phyloP scores from a whole-genome alignment of 1,140 invertebrate species.

The Macrotrachela quadricornifera region DNA sequence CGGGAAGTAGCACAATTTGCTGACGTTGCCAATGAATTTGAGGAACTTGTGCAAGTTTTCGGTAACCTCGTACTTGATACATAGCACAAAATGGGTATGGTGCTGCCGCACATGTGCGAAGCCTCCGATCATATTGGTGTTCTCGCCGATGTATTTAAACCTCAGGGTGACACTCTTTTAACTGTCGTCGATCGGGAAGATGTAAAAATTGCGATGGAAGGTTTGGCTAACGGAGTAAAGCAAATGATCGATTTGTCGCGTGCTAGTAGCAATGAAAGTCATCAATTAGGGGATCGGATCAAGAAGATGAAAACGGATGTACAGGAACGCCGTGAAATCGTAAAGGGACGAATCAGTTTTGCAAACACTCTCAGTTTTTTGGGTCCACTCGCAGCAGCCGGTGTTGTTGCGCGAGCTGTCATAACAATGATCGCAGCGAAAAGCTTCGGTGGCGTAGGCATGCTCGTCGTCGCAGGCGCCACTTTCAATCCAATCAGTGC shows the following conservation, averaged over 20 bases:
- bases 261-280: neutral
- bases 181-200: neutral
- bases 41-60: constrained; percentile 1
- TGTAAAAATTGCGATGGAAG: constrained; percentile 1
- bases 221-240: neutral
- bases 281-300: neutral
- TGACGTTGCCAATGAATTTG: constrained; percentile 2
- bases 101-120: constrained; percentile 2
- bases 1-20: constrained; percentile 5
- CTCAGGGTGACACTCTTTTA: neutral
- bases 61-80: constrained; percentile 4
- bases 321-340: neutral
- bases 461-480: neutral
- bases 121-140: neutral
- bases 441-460: constrained; percentile 3
- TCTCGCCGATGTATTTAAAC: neutral
- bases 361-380: constrained; percentile 1
- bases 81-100: constrained; percentile 5
- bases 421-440: neutral
- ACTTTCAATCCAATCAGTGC: constrained; percentile 2
- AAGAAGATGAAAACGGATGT: constrained; percentile 3
- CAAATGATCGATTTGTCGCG: neutral
- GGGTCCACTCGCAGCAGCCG: neutral
- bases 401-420: neutral
- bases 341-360: constrained; percentile 2